These are phyloP conservation scores for Ifrita kowaldi DNA, from an alignment of 2,113 vertebrate genomes.

Conservation along the genomic window DNA sequence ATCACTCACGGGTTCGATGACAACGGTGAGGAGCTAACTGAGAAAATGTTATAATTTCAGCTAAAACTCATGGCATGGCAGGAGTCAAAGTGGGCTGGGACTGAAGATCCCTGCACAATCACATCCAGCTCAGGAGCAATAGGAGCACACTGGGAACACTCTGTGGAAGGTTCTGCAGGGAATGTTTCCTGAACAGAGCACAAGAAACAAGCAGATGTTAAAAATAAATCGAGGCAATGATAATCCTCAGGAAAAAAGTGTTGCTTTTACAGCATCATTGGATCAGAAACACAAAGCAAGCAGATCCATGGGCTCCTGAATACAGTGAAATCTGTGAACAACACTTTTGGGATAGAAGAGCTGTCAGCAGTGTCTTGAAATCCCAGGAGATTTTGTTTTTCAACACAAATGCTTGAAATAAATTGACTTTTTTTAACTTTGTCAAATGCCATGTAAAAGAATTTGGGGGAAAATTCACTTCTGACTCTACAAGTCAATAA, in stretches of 20 bases:
- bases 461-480: neutral
- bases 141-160: neutral
- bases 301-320: neutral
- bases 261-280: neutral
- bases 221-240: neutral
- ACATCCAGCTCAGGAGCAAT: neutral
- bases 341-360: neutral
- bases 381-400: neutral
- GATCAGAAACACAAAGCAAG: neutral
- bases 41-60: neutral
- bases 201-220: neutral
- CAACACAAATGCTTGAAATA: neutral
- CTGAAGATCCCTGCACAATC: neutral
- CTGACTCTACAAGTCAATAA: neutral
- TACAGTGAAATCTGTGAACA: neutral
- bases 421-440: neutral
- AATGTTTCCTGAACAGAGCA: neutral
- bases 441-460: neutral
- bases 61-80: neutral
- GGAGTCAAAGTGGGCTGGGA: neutral
- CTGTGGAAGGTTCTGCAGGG: neutral
- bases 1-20: constrained; percentile 97
- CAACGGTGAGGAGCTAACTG: constrained; percentile 77
- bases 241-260: neutral
- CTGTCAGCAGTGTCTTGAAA: neutral